Base-by-base conservation (phyloP, 2,888 invertebrate genomes). In the Drosophila flavopinicola region DNA sequence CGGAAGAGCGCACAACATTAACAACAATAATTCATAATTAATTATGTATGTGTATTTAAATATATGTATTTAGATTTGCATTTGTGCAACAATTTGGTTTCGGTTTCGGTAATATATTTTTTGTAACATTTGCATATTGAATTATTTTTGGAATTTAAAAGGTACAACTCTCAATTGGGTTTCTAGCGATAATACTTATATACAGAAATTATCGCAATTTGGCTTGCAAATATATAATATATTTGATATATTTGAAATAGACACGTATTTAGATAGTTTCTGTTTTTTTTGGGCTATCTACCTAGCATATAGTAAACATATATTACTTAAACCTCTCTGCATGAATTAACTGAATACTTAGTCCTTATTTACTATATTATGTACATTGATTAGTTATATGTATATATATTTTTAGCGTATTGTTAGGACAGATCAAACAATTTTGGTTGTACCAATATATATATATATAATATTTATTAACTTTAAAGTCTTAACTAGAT, bases 81-180 rank as follows among this genome's bases (percentile, higher is more conserved):
- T 32, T 32, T 29, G 30, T 53, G 42, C 41, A 68, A 78, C 57
- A 61, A 54, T 80, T 70, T 69, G 41, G 83, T 69, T 73, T 84
- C 42, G 42, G 17, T 61, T 54, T 56, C 24, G 39, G 48, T 37
- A 39, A 56, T 72, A 15, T n/a, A n/a, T n/a, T n/a, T 17, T 66
- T 44, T 51, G 25, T 45, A 77, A 63, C 25, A 59, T 38, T 53
- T 17, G 27, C 41, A 48, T 58, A 49, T 47, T 47, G 33, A 56
- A 63, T 42, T 42, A 39, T 47, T 54, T 33, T 49, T 58, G 52
- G 64, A 66, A 65, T 59, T 63, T 65, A 30, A 68, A 85, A 87
- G 86, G 83, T 84, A 87, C 86, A 84, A 75, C 84, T 84, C 83
- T 84, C 80, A 73, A 70, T 52, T 70, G 10, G 10, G 51, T 39